Evolutionary conservation across 2,113 vertebrate species (phyloP), one percentile per base, ranked within the genome.

Genomic region (Tachuris rubrigastra): DNA sequence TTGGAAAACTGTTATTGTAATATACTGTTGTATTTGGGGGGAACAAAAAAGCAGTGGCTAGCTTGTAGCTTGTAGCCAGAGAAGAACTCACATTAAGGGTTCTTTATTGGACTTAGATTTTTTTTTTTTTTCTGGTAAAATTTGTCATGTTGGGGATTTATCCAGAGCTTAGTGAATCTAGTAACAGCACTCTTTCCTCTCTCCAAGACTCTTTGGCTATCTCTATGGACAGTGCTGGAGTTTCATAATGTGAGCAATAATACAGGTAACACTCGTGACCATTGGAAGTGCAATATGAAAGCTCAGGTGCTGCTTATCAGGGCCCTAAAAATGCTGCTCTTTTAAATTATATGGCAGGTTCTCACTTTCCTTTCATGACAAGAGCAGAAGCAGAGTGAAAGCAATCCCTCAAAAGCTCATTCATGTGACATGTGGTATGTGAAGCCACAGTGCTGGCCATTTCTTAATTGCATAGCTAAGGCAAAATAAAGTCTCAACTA

Each of bases 1-100:
- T 65, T 87, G 44, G 68, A 89, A 56, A 94, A 87, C 73, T 72
- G 97, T 69, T 95, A 77, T 87, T 94, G 94, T 95, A 92, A 97
- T 95, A 95, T 93, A 93, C 60, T 88, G 89, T 96, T 94, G 55
- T 79, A 74, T 91, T 77, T 49, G 39, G 42, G 74, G 65, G 65
- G 59, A 65, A 73, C 59, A 73, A 71, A 74, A 84, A 84, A 89
- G 68, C 91, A 90, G 84, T 90, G 90, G 79, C 85, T 96, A 78
- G 50, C 52, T 89, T 85, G 53, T 88, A 95, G 85, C 78, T 87
- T 87, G 75, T 91, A 89, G 74, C 77, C 69, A 44, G 63, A 79
- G 84, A 82, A 91, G 58, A 94, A 58, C 63, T 83, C 66, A 12
- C 41, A 21, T 47, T 78, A 75, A 90, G 69, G 19, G 24, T 68